These are phyloP conservation scores for Orthosia gothica DNA, from an alignment of 2,888 invertebrate species.

Conservation along the genomic window DNA sequence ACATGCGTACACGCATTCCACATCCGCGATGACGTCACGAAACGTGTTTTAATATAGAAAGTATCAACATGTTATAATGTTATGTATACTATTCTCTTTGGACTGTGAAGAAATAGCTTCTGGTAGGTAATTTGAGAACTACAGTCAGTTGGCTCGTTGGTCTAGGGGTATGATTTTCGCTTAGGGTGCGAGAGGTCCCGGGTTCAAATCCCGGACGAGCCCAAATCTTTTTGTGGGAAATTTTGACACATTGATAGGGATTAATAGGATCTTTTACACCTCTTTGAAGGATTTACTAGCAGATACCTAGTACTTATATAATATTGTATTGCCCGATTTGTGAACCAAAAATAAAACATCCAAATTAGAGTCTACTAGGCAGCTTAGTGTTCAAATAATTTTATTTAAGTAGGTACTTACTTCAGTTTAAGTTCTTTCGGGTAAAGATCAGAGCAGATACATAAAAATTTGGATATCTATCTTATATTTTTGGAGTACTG, in stretches of 20 bases:
- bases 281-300: neutral
- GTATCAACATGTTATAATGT: slow-evolving; percentile 43
- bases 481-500: too few species aligned
- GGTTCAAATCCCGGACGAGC: slow-evolving; percentile 92
- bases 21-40: slow-evolving; percentile 31
- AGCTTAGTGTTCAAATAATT: too few species aligned
- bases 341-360: too few species aligned
- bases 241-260: neutral
- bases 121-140: fast-evolving
- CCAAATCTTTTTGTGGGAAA: slow-evolving; percentile 71
- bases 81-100: slow-evolving; percentile 29
- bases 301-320: too few species aligned
- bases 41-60: slow-evolving; percentile 52
- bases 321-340: too few species aligned
- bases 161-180: slow-evolving; percentile 91
- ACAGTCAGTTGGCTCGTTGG: slow-evolving; percentile 79
- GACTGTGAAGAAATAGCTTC: neutral
- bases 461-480: too few species aligned
- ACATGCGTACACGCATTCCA: slow-evolving; percentile 52
- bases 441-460: too few species aligned
- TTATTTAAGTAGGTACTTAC: too few species aligned
- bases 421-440: too few species aligned
- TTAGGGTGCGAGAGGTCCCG: slow-evolving; percentile 92
- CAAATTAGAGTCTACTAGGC: too few species aligned
- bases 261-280: neutral